These are phyloP conservation scores for Chaetogeoica ovagalla DNA, from an alignment of 2,888 invertebrate species.

Conservation along the genomic window DNA sequence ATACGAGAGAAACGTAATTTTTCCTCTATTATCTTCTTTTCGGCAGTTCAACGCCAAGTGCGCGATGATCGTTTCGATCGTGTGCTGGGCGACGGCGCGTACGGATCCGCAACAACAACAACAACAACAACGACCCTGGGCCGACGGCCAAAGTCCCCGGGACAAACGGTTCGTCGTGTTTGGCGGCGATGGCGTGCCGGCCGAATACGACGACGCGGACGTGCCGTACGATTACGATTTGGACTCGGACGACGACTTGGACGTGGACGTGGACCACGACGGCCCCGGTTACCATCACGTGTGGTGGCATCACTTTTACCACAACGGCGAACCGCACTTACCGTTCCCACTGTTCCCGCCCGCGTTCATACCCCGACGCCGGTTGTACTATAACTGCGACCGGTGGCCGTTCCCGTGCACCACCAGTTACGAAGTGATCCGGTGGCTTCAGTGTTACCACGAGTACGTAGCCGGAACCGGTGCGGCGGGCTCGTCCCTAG, in stretches of 20 bases:
- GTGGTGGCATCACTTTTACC: conserved; percentile 43
- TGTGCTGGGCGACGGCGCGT: neutral
- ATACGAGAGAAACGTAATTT: too few relatives aligned
- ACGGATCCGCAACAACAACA: neutral
- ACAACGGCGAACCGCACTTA: conserved; percentile 25
- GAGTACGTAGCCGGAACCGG: neutral
- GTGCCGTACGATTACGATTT: neutral
- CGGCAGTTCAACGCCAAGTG: too few relatives aligned
- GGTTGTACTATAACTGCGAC: neutral
- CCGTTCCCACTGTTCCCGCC: conserved; percentile 46
- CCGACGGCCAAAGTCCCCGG: neutral
- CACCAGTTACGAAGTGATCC: conserved; percentile 24
- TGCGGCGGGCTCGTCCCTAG: neutral
- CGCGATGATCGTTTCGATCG: neutral
- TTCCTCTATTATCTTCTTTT: neutral
- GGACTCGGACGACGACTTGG: neutral
- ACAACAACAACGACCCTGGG: too few relatives aligned
- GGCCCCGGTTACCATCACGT: conserved; percentile 25
- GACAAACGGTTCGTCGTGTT: conserved; percentile 4
- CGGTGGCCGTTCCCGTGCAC: conserved; percentile 36
- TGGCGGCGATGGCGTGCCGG: conserved; percentile 31
- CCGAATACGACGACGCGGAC: conserved; percentile 11
- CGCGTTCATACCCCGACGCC: neutral
- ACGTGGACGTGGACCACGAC: neutral
- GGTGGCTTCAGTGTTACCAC: conserved; percentile 44